Base-by-base conservation (phyloP, 2,888 invertebrate species). In the Horisme vitalbata region DNA sequence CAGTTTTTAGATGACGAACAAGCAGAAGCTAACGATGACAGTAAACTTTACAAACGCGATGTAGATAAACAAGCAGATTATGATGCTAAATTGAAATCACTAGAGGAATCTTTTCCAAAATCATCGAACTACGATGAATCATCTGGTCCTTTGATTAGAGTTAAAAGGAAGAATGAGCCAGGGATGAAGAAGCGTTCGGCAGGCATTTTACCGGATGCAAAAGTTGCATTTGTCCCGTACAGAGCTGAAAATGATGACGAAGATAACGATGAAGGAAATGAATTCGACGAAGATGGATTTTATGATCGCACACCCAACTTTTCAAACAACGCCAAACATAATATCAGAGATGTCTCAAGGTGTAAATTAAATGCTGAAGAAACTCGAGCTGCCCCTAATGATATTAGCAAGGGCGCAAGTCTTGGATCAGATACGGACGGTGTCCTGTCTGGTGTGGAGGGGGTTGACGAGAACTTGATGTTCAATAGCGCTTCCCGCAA, bases 231-330 rank as follows among this genome's bases (percentile, higher is more conserved):
- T 57, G 68, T 79, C 37, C 82, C 85, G 1, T 77, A 78, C 36
- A 74, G 68, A 57, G 71, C 79, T 21, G 84, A 84, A 60, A 82
- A 77, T 48, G 84, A 83, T 30, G 85, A 88, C 23, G 86, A 83
- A 52, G 87, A 85, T 34, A 86, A 79, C 45, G 83, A 88, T 20
- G 91, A 90, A 69, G 84, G 84, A 4, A 86, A 79, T 58, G 90
- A 90, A 64, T 90, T 88, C 58, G 84, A 90, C 33, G 84, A 90
- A 50, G 84, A 90, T 52, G 84, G 84, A 6, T 87, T 90, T 61
- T 88, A 85, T 55, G 90, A 90, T 51, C 73, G 80, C 4, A 72
- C 77, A 28, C 75, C 82, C 4, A 79, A 76, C 55, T 72, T 78
- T 31, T 75, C 50, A 4, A 44, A 30, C 21, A 44, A 65, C 10